Percentiles rank a stretch among this genome's conserved stretches.
These are phyloP conservation scores for Diabrotica virgifera DNA, from an alignment of 1,140 invertebrate genomes.

Conservation along the genomic window DNA sequence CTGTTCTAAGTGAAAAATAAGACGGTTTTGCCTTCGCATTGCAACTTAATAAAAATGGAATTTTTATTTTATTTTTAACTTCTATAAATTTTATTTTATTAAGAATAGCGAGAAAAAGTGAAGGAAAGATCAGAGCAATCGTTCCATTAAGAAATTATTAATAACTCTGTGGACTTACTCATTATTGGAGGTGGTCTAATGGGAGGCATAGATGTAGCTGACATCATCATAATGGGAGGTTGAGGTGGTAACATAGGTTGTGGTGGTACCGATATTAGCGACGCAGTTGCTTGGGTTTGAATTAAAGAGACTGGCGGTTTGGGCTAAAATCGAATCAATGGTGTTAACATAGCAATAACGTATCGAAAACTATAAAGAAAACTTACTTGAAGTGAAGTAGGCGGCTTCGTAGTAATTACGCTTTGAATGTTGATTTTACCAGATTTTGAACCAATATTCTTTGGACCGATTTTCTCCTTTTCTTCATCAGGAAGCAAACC, in stretches of 20 bases:
- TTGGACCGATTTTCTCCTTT: constrained; percentile 87
- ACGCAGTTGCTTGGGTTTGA: constrained; percentile 47
- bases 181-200: constrained; percentile 63
- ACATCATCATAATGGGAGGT: constrained; percentile 65
- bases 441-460: constrained; percentile 59
- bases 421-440: constrained; percentile 32
- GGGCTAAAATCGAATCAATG: not conserved
- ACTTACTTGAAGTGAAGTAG: constrained; percentile 45
- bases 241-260: constrained; percentile 55
- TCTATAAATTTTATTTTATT: too few relatives aligned
- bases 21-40: too few relatives aligned
- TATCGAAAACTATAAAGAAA: constrained; percentile 12
- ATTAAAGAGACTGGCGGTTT: constrained; percentile 16
- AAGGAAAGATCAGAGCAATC: not conserved
- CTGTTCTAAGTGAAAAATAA: too few relatives aligned
- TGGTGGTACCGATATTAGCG: constrained; percentile 54
- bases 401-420: constrained; percentile 49
- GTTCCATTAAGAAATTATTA: not conserved
- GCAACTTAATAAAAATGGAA: too few relatives aligned
- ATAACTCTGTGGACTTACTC: constrained; percentile 48
- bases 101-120: too few relatives aligned
- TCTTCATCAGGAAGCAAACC: constrained; percentile 90
- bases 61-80: too few relatives aligned
- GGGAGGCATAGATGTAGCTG: constrained; percentile 58
- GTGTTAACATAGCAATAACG: not conserved